phyloP scores from a whole-genome alignment of 2,797 vertebrate genomes.

The Sparus aurata region DNA sequence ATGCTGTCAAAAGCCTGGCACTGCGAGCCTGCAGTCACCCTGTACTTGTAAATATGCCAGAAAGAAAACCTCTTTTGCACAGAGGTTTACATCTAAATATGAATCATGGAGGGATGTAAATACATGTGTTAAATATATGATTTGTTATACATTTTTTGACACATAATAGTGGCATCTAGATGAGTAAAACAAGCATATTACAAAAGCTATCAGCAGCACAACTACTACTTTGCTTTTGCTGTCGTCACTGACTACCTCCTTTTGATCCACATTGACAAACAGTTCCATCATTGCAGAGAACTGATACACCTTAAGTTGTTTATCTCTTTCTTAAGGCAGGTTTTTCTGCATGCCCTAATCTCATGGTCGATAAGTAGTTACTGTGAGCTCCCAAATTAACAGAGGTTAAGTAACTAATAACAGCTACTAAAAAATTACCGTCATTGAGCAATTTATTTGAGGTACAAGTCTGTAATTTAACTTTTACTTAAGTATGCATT shows the following conservation, averaged over 20 bases:
- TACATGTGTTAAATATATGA: neutral
- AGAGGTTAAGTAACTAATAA: too few species aligned
- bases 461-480: too few species aligned
- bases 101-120: constrained; percentile 10
- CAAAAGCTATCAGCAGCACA: neutral
- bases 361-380: neutral
- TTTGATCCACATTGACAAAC: neutral
- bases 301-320: neutral
- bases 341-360: constrained; percentile 1
- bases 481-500: too few species aligned
- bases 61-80: constrained; percentile 35
- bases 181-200: neutral
- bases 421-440: too few species aligned
- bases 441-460: too few species aligned
- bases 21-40: constrained; percentile 45
- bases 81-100: constrained; percentile 45
- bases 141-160: neutral
- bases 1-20: constrained; percentile 62
- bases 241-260: neutral
- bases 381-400: neutral
- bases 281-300: neutral
- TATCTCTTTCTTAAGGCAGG: constrained; percentile 1
- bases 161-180: neutral
- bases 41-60: constrained; percentile 66
- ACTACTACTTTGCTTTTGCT: neutral